Base-by-base conservation (phyloP, 2,888 invertebrate species). In the Balanococcus diminutus region DNA sequence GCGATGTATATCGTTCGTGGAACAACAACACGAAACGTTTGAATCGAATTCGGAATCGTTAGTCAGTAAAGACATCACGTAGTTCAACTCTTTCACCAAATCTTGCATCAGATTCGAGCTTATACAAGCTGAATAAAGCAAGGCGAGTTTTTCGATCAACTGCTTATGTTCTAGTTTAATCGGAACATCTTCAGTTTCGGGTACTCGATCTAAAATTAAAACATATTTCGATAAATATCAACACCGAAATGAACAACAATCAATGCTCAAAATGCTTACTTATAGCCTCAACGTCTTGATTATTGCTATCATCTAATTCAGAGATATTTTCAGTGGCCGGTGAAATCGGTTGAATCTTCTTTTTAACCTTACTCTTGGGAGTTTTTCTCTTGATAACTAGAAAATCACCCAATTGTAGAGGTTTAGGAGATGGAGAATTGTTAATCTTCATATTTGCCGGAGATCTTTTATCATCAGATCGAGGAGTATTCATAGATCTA, bases 71-170 rank as follows among this genome's bases (percentile, higher is more conserved):
- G 75, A 79, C 75, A 85, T 85, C 28, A 85, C 42, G 46, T 67
- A 85, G 42, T 75, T 85, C 31, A 85, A 46, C 14, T 85, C 85
- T 28, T 85, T 85, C 46, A 85, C 31, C 31, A 85, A 79, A 79
- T 85, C 75, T 51, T 85, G 85, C 22, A 42, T 25, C 8, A 79
- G 19, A 85, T 85, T 85, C 11, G 32, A 28, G 8, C 75, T 75
- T 1, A 85, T 85, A 9, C 46, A n/a, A 11, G 79, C 79, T 11
- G 85, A 85, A 79, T 85, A 85, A 6, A 85, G 42, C 22, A 85
- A 8, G 11, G 79, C 85, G 72, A 85, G 51, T 32, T 85, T 85
- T 31, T 39, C 19, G 3, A 85, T 75, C 16, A 85, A 51, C 16
- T 22, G 11, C 31, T 75, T 79, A 46, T 85, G 85, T 61, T 83